phyloP scores from a whole-genome alignment of 1,140 invertebrate species.

The Papilio polytes region DNA sequence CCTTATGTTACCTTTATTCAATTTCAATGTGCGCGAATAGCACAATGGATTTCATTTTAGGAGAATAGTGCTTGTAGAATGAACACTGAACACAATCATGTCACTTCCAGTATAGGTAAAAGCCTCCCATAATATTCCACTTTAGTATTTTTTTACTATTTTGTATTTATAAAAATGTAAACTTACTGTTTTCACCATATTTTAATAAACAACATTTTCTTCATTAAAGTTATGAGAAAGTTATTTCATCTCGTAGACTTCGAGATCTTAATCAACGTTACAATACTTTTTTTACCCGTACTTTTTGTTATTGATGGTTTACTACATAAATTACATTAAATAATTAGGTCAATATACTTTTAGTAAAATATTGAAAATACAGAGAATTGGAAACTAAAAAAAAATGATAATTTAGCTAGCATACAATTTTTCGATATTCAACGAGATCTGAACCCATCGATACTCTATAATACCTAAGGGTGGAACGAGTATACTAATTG shows the following conservation, averaged over 20 bases:
- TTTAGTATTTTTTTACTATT: neutral
- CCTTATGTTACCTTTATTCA: neutral
- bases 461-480: neutral
- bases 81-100: neutral
- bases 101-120: neutral
- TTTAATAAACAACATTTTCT: conserved; percentile 1
- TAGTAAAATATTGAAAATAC: no score
- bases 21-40: neutral
- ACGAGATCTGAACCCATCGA: neutral
- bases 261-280: neutral
- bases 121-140: no score
- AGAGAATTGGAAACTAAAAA: no score
- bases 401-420: no score
- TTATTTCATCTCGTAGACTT: neutral
- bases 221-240: neutral
- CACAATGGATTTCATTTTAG: neutral
- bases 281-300: neutral
- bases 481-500: neutral
- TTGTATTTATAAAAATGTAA: neutral
- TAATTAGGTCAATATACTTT: no score
- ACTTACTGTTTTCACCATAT: neutral
- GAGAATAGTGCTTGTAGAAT: neutral
- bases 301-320: neutral
- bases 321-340: no score
- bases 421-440: neutral